Percentiles rank a stretch among this genome's conserved stretches.
These are phyloP conservation scores for Centropus unirufus DNA, from an alignment of 2,113 vertebrate species.

Conservation along the genomic window DNA sequence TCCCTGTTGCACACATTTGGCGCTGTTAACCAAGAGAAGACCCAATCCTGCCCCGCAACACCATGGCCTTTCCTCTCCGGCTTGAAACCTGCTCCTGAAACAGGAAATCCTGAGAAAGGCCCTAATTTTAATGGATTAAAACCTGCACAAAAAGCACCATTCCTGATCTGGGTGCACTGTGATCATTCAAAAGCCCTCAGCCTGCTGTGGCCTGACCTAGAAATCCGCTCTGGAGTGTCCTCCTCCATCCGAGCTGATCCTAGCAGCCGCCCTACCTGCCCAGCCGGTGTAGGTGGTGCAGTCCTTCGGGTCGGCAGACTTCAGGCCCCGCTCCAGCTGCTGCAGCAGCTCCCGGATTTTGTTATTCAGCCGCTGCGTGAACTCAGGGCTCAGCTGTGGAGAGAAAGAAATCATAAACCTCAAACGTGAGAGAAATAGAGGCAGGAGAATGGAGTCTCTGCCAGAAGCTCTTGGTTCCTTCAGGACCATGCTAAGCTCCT, in stretches of 20 bases:
- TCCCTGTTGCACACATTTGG: fast-evolving
- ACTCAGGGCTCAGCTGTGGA: conserved; percentile 86
- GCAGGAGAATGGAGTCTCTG: not conserved
- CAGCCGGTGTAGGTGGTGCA: conserved; percentile 92
- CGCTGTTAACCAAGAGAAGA: not conserved
- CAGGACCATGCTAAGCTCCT: not conserved
- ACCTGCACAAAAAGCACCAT: fast-evolving
- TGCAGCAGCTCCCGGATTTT: conserved; percentile 89
- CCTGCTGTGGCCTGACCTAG: not conserved
- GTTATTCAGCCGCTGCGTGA: conserved; percentile 83
- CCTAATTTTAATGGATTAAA: not conserved
- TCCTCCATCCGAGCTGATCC: fast-evolving
- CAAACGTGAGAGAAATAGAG: not conserved
- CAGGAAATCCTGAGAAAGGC: fast-evolving
- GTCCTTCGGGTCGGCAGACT: conserved; percentile 87
- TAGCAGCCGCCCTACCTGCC: conserved; percentile 78
- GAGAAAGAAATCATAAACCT: not conserved
- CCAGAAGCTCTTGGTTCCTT: not conserved
- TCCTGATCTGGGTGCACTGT: not conserved
- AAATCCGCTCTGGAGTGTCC: not conserved
- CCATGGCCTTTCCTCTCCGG: not conserved
- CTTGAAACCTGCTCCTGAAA: not conserved
- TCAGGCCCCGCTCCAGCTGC: conserved; percentile 90
- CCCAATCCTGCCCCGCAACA: not conserved
- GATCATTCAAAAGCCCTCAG: fast-evolving